Percentiles rank a stretch among this genome's conserved stretches.
Evolutionary conservation across 2,888 invertebrate species (phyloP).

Genomic region (Drosophila neutralis): DNA sequence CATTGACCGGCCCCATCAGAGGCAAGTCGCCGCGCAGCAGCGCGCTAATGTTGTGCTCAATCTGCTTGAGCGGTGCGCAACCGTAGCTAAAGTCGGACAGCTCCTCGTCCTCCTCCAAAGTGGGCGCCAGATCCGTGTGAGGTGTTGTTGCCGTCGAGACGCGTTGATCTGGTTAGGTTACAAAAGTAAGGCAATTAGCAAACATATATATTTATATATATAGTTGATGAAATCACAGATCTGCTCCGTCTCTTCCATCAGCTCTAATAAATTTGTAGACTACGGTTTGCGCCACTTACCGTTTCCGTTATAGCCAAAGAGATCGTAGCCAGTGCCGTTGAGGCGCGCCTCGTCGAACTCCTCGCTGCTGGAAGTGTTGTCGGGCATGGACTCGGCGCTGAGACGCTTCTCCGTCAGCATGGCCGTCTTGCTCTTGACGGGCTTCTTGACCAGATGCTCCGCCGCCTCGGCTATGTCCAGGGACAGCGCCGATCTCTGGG

Average conservation of each 20-base stretch:
- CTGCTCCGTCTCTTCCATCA: background rate
- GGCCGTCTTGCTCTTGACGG: slow-evolving; percentile 68
- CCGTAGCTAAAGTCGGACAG: slow-evolving; percentile 87
- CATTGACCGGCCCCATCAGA: slow-evolving; percentile 49
- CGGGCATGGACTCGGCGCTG: slow-evolving; percentile 75
- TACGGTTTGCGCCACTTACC: slow-evolving; percentile 34
- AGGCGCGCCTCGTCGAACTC: slow-evolving; percentile 73
- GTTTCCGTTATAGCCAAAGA: slow-evolving; percentile 65
- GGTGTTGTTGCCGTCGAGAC: slow-evolving; percentile 85
- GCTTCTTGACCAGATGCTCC: slow-evolving; percentile 60
- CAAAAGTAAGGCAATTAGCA: background rate
- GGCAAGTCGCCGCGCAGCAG: slow-evolving; percentile 86
- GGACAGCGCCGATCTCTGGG: slow-evolving; percentile 85
- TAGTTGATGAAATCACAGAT: background rate
- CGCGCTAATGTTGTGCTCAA: slow-evolving; percentile 89
- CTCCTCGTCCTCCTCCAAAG: slow-evolving; percentile 89
- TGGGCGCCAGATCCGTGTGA: slow-evolving; percentile 88
- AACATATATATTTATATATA: background rate
- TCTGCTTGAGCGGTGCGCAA: slow-evolving; percentile 89
- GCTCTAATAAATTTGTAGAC: background rate
- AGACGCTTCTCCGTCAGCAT: slow-evolving; percentile 70
- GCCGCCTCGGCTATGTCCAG: slow-evolving; percentile 67
- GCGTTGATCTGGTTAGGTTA: slow-evolving; percentile 64
- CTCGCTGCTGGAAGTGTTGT: slow-evolving; percentile 74
- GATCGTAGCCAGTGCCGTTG: slow-evolving; percentile 68